Percentiles rank a stretch among this genome's conserved stretches.
These are phyloP conservation scores for Anoplopoma fimbria DNA, from an alignment of 2,113 vertebrate genomes.

Conservation along the genomic window DNA sequence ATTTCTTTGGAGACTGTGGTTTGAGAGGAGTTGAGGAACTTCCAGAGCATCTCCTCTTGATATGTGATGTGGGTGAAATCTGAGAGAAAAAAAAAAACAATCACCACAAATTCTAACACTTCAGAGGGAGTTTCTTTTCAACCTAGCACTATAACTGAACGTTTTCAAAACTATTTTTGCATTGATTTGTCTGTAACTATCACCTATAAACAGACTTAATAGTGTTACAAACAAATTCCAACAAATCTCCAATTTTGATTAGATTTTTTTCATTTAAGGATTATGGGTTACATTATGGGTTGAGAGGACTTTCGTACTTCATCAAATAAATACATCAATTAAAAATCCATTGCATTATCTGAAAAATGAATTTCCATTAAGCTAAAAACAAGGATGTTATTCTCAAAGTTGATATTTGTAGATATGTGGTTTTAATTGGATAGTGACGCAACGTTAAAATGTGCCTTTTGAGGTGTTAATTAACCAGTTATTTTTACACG, in stretches of 20 bases:
- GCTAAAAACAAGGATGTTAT: background rate
- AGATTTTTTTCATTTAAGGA: background rate
- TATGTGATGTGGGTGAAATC: background rate
- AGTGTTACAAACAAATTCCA: background rate
- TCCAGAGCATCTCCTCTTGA: background rate
- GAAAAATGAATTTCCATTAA: background rate
- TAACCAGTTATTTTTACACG: background rate
- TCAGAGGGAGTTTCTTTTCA: background rate
- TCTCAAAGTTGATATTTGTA: background rate
- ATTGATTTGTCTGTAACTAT: background rate
- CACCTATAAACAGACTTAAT: background rate
- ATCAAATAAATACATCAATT: background rate
- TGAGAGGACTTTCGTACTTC: background rate
- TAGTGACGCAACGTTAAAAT: background rate
- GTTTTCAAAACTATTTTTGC: background rate
- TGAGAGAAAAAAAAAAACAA: slow-evolving; percentile 10
- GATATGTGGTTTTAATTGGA: background rate
- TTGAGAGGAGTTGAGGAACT: slow-evolving; percentile 29
- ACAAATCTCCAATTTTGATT: background rate
- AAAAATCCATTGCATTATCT: background rate
- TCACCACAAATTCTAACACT: background rate
- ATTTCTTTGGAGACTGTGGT: slow-evolving; percentile 19
- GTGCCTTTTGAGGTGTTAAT: background rate
- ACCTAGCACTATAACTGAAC: background rate
- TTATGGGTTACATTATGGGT: background rate